These are phyloP conservation scores for Cepaea hortensis DNA, from an alignment of 2,888 invertebrate species.

Conservation along the genomic window DNA sequence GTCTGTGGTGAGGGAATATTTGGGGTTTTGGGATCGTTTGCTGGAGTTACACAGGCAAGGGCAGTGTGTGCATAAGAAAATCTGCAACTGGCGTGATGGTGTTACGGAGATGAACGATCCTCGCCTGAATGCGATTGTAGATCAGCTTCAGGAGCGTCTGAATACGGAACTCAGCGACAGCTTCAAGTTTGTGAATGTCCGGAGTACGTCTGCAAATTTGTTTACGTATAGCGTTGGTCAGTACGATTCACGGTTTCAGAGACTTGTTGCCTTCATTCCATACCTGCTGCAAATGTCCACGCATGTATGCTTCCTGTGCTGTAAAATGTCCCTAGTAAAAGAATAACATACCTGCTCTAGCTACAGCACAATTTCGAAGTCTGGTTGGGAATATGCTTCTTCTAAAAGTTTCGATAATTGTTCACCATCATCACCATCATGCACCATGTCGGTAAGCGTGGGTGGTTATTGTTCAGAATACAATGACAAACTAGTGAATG, in stretches of 20 bases:
- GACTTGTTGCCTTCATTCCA: constrained; percentile 69
- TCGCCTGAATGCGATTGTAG: constrained; percentile 62
- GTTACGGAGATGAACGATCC: constrained; percentile 67
- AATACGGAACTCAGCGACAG: constrained; percentile 60
- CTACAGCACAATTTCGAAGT: too few species aligned
- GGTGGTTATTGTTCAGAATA: too few species aligned
- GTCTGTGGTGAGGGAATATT: constrained; percentile 63
- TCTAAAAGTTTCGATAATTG: too few species aligned
- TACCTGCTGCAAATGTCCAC: constrained; percentile 63
- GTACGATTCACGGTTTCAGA: constrained; percentile 65
- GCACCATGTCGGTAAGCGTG: too few species aligned
- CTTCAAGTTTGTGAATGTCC: constrained; percentile 65
- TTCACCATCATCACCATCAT: not conserved
- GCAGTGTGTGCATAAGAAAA: constrained; percentile 59
- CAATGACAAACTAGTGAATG: too few species aligned
- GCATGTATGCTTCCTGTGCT: constrained; percentile 62
- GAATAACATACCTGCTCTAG: constrained; percentile 42
- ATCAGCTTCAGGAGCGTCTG: constrained; percentile 62
- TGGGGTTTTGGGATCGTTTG: constrained; percentile 65
- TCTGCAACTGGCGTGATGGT: constrained; percentile 63
- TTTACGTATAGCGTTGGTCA: constrained; percentile 69
- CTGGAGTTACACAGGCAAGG: constrained; percentile 62
- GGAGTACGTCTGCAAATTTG: constrained; percentile 68
- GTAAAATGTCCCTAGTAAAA: constrained; percentile 66
- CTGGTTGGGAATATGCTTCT: too few species aligned